Conservation (phyloP, 2,888 invertebrate species). For the Pollenia griseotomentosa region DNA sequence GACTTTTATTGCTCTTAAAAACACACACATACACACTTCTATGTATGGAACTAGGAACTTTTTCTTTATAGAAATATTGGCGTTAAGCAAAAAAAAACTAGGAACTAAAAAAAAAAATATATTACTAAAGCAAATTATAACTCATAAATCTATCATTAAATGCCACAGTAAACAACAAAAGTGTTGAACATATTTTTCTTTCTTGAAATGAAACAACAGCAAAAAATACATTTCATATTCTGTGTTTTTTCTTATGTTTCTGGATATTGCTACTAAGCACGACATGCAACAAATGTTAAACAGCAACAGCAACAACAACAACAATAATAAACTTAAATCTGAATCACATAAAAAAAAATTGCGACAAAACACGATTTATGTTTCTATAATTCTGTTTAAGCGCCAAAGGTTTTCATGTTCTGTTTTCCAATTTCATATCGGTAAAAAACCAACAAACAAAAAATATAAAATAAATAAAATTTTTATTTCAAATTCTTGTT, state of each 20-base stretch:
- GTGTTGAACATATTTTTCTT: slow-evolving; percentile 75
- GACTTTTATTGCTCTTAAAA: neutral
- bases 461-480: slow-evolving; percentile 6
- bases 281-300: slow-evolving; percentile 72
- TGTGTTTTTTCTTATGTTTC: slow-evolving; percentile 20
- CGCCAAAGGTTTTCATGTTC: slow-evolving; percentile 66
- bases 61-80: no score
- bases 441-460: neutral
- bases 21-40: neutral
- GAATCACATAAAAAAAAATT: slow-evolving; percentile 43
- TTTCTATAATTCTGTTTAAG: slow-evolving; percentile 42
- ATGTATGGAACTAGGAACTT: neutral
- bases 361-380: slow-evolving; percentile 63
- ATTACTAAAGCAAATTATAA: slow-evolving; percentile 75
- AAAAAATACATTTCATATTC: slow-evolving; percentile 33
- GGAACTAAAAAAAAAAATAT: slow-evolving; percentile 1
- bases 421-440: slow-evolving; percentile 39
- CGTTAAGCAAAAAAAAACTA: neutral
- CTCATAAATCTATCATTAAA: slow-evolving; percentile 81
- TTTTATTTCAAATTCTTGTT: slow-evolving; percentile 18
- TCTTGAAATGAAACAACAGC: slow-evolving; percentile 48
- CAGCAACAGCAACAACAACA: slow-evolving; percentile 26
- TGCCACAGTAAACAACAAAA: slow-evolving; percentile 74
- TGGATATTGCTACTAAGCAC: slow-evolving; percentile 66
- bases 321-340: slow-evolving; percentile 4